Base-by-base conservation (phyloP, 2,113 vertebrate species). In the Solea solea region DNA sequence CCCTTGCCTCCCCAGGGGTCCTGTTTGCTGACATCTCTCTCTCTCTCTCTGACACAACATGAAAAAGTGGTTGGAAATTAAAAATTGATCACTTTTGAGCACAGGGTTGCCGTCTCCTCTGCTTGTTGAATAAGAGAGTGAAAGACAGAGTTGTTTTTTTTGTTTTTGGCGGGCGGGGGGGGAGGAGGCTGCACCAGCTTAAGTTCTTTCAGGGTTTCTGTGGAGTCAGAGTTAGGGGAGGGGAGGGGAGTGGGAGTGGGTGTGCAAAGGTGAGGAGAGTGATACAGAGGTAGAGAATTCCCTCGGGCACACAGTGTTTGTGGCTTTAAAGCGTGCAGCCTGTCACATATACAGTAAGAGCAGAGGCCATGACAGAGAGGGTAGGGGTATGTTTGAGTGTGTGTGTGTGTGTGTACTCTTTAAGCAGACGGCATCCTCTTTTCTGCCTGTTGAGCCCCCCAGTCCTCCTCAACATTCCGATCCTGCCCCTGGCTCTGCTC, bases 61-160 rank as follows among this genome's bases (percentile, higher is more conserved):
- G 77, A 86, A 85, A 76, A 89, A 86, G 63, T 65, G 72, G 45
- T 72, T 71, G 74, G 79, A 78, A 90, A 91, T 92, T 71, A 90
- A 91, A 87, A 88, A 91, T 90, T 83, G 62, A 93, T 90, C 67
- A 83, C 74, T 87, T 88, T 80, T 76, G 80, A 81, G 83, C 69
- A 64, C 27, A 27, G 73, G 71, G 60, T 82, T 87, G 76, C 78
- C 45, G 27, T 75, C 69, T 81, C 71, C 49, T 60, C 64, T 68
- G 56, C 75, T 88, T 21, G 27, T 76, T 78, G 80, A 62, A 78
- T 79, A 42, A 39, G 48, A 61, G 21, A 64, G 40, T 53, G 40
- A 28, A 41, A 41, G 8, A 48, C 53, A 9, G 40, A 41, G 44
- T 28, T 46, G 21, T 54, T 8, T 27, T 74, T 82, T 9, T 45